Percentiles rank a stretch among this genome's conserved stretches.
phyloP scores from a whole-genome alignment of 2,797 vertebrate species.

The Vespertilio murinus region DNA sequence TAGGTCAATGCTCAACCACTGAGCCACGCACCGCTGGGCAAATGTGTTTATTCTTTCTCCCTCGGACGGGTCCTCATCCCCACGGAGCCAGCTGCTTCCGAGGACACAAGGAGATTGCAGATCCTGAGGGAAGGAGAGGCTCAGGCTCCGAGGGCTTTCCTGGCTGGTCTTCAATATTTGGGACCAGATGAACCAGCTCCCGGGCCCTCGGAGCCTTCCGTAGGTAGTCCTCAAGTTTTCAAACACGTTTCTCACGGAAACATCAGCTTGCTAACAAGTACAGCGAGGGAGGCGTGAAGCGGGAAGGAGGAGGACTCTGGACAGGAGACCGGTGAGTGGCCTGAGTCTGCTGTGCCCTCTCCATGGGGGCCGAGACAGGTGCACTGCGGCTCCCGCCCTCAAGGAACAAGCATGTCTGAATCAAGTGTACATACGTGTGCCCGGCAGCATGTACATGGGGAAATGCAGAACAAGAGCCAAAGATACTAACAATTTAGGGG shows the following conservation, averaged over 20 bases:
- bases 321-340: not conserved
- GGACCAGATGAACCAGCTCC: not conserved
- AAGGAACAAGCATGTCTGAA: not conserved
- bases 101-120: not conserved
- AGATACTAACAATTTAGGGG: not conserved
- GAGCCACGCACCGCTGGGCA: too few species aligned
- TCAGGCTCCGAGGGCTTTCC: not conserved
- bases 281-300: not conserved
- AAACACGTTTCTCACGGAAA: not conserved
- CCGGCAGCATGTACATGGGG: not conserved
- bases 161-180: not conserved
- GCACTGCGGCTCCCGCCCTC: not conserved
- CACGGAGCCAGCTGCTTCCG: not conserved
- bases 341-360: not conserved
- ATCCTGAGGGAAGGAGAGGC: not conserved
- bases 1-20: too few species aligned
- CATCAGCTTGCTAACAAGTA: not conserved
- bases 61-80: accelerated
- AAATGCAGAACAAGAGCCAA: not conserved
- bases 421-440: not conserved
- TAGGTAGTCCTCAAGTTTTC: not conserved
- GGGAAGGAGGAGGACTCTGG: not conserved
- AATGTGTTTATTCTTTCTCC: not conserved
- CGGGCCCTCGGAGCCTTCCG: not conserved
- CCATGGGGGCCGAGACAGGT: too few species aligned